Evolutionary conservation across 2,888 invertebrate species (phyloP).

Genomic region (Anagyrus pseudococci): DNA sequence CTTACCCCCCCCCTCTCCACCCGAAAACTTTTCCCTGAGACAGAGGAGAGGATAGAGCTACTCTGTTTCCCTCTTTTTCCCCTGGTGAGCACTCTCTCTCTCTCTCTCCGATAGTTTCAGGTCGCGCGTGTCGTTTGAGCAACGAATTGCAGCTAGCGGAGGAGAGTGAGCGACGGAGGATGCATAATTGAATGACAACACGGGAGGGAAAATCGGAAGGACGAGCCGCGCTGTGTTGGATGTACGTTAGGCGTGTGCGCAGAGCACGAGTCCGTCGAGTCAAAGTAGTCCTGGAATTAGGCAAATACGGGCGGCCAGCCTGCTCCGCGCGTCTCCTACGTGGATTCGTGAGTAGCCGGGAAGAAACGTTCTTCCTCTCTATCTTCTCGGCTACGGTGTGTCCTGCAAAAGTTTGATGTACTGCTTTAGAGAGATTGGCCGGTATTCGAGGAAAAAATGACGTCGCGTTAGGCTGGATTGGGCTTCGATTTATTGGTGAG

Average conservation of each 20-base stretch:
- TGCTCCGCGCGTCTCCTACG: too few species aligned
- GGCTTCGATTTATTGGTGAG: too few species aligned
- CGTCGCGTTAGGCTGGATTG: too few species aligned
- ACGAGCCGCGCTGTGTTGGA: slow-evolving; percentile 6
- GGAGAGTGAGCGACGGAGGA: background rate
- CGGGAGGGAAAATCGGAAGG: background rate
- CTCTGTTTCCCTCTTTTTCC: background rate
- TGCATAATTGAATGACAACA: slow-evolving; percentile 33
- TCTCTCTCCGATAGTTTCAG: slow-evolving; percentile 12
- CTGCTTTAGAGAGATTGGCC: too few species aligned
- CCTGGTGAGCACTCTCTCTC: background rate
- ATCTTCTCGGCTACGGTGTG: background rate
- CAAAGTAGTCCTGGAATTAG: slow-evolving; percentile 17
- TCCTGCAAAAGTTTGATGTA: background rate
- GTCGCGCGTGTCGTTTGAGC: background rate
- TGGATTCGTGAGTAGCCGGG: too few species aligned
- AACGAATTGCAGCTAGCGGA: slow-evolving; percentile 19
- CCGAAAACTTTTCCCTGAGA: slow-evolving; percentile 25
- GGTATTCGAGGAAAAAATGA: too few species aligned
- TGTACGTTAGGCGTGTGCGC: background rate
- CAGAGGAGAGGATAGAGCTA: slow-evolving; percentile 11
- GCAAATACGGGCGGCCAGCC: slow-evolving; percentile 25
- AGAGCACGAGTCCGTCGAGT: background rate
- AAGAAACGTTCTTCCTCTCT: too few species aligned
- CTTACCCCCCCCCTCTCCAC: background rate